Evolutionary conservation across 2,888 invertebrate genomes (phyloP).

Genomic region (Tipula lateralis): DNA sequence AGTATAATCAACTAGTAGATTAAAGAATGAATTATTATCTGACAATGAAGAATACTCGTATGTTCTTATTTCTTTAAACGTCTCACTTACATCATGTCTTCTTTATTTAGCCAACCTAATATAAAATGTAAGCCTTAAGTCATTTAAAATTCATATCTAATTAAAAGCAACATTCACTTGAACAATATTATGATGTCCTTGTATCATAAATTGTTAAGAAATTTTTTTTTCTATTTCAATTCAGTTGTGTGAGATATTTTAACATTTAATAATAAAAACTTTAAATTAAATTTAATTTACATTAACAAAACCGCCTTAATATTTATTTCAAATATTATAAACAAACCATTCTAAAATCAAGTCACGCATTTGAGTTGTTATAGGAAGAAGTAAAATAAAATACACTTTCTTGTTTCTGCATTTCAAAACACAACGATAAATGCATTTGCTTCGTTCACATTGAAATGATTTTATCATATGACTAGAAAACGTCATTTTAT

Average conservation of each 20-base stretch:
- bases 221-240: not conserved
- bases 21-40: not conserved
- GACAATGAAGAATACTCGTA: not conserved
- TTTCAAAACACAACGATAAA: not conserved
- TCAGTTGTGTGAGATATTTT: not conserved
- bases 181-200: not conserved
- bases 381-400: not conserved
- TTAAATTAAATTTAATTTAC: constrained; percentile 4
- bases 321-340: not conserved
- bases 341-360: constrained; percentile 1
- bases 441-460: not conserved
- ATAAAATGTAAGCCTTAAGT: not conserved
- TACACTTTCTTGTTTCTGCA: not conserved
- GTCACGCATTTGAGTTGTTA: not conserved
- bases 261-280: not conserved
- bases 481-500: not conserved
- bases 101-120: not conserved
- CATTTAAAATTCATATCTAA: not conserved
- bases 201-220: not conserved
- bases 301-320: not conserved
- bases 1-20: too few species aligned
- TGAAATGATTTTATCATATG: not conserved
- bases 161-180: not conserved
- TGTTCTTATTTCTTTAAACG: not conserved
- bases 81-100: not conserved